Conservation (phyloP, 2,113 vertebrate genomes). For the Ahaetulla prasina region DNA sequence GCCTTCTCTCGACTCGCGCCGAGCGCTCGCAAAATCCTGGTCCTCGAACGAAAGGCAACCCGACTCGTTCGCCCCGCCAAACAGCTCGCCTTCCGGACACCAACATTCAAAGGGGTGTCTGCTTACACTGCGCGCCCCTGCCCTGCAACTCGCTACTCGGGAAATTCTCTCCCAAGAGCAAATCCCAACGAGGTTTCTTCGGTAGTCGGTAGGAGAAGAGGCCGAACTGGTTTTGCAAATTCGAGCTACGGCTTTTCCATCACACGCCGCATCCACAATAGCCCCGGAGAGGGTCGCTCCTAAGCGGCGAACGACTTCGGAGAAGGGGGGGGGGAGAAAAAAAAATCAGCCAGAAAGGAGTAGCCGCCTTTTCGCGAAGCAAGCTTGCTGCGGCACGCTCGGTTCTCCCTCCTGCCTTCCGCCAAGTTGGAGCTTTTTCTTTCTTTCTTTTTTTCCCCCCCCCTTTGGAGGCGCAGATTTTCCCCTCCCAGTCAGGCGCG, state of each 20-base stretch:
- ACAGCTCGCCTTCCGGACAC: not conserved
- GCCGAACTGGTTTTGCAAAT: not conserved
- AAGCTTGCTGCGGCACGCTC: not conserved
- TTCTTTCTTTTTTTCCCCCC: not conserved
- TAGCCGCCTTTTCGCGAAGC: not conserved
- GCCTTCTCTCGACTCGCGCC: not conserved
- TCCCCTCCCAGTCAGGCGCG: not conserved
- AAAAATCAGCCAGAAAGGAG: not conserved
- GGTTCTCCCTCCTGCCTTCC: not conserved
- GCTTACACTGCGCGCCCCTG: not conserved
- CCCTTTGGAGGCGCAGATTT: not conserved
- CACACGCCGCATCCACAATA: not conserved
- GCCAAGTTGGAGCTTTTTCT: not conserved
- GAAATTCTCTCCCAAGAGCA: not conserved
- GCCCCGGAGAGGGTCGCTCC: not conserved
- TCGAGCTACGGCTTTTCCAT: not conserved
- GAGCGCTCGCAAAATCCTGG: not conserved
- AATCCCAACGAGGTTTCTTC: not conserved
- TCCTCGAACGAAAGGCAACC: conserved; percentile 18
- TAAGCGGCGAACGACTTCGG: not conserved
- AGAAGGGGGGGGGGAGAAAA: not conserved
- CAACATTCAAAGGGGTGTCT: conserved; percentile 1
- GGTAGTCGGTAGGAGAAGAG: not conserved
- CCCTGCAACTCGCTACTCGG: not conserved
- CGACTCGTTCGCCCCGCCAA: conserved; percentile 8